phyloP scores from a whole-genome alignment of 2,113 vertebrate species.

The Scalopus aquaticus region DNA sequence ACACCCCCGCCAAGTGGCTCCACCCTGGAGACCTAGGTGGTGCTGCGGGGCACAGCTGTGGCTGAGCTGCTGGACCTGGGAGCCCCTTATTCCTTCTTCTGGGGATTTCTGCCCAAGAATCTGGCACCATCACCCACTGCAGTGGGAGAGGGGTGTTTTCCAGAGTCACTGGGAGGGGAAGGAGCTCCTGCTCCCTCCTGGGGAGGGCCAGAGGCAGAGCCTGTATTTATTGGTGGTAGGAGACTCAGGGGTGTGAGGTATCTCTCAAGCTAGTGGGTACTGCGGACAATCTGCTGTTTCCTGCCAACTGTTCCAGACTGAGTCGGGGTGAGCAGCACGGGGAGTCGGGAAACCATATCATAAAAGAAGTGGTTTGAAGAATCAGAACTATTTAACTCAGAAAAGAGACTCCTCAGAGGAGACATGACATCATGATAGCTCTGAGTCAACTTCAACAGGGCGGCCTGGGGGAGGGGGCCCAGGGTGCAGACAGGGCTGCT shows the following conservation, averaged over 20 bases:
- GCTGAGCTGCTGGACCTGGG: not conserved
- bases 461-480: not conserved
- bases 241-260: not conserved
- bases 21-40: no score
- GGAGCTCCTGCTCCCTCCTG: no score
- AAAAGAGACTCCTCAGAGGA: not conserved
- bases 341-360: not conserved
- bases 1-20: no score
- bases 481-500: not conserved
- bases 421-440: not conserved
- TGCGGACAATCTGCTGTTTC: not conserved
- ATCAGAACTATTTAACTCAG: not conserved
- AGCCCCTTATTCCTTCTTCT: not conserved
- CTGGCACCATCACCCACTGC: not conserved
- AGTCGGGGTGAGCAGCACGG: not conserved
- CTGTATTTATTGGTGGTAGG: not conserved
- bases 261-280: not conserved
- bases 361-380: not conserved
- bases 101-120: not conserved
- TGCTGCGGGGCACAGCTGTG: accelerated
- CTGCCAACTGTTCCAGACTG: not conserved
- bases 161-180: not conserved
- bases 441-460: not conserved
- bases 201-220: not conserved
- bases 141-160: not conserved